phyloP scores from a whole-genome alignment of 1,140 invertebrate genomes.

The Drosophila orena region DNA sequence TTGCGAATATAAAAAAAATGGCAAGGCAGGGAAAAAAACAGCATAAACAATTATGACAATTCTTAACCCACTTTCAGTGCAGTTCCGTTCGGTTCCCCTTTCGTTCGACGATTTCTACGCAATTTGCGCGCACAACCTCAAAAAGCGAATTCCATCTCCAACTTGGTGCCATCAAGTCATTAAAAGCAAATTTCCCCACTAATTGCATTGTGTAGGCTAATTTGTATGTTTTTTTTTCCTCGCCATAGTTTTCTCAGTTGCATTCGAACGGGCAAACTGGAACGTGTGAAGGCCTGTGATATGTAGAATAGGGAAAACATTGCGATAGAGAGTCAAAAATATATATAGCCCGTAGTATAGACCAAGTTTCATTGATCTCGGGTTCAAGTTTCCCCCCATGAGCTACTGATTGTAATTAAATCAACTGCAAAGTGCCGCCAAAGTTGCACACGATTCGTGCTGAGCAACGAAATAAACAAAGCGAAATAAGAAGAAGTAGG shows the following conservation, averaged over 20 bases:
- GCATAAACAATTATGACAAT: constrained; percentile 72
- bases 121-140: constrained; percentile 63
- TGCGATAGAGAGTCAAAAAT: constrained; percentile 18
- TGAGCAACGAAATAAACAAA: constrained; percentile 1
- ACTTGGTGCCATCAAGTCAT: constrained; percentile 40
- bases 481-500: constrained; percentile 22
- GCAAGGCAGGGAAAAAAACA: not conserved
- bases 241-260: constrained; percentile 39
- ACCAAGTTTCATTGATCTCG: constrained; percentile 67
- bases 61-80: constrained; percentile 69
- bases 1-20: constrained; percentile 41
- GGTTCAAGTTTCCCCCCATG: constrained; percentile 56
- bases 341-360: constrained; percentile 27
- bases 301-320: constrained; percentile 32
- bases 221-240: constrained; percentile 34
- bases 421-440: constrained; percentile 48
- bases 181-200: constrained; percentile 71
- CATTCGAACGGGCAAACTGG: constrained; percentile 48
- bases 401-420: constrained; percentile 62
- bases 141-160: constrained; percentile 36
- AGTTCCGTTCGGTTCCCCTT: constrained; percentile 27
- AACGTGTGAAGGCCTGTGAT: constrained; percentile 29
- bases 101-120: constrained; percentile 56
- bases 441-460: constrained; percentile 42
- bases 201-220: constrained; percentile 78